Evolutionary conservation across 2,888 invertebrate species (phyloP), one percentile per base, ranked within the genome.

Genomic region (Galeopsomyia nigrocyanea): DNA sequence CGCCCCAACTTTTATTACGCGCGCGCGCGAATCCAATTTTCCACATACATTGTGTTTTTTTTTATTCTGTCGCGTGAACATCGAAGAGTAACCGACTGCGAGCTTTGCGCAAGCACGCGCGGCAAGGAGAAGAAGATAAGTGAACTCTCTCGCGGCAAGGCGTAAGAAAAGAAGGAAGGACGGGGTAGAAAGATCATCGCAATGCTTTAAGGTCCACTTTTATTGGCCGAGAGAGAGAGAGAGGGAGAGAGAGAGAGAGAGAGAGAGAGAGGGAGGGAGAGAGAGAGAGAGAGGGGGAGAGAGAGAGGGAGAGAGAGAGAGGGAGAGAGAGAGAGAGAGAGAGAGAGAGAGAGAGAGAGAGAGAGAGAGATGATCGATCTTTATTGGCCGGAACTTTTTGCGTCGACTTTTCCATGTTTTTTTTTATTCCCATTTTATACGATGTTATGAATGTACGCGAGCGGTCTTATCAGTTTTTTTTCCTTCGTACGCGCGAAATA

Each of bases 21-120:
- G 1, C 51, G 22, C 58, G 21, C 26, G 65, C 65, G 65, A 66
- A 71, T 66, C 71, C 66, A 71, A 71, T 71, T 71, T 66, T 49
- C 57, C 60, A 55, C 71, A 64, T 65, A 71, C 64, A 64, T 70
- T 70, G 57, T 39, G 39, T 46, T 50, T 55, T 63, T 58, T 47
- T 53, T 46, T 6, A 51, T 7, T 21, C 21, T 39, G 31, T n/a
- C 62, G 26, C 16, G 19, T n/a, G n/a, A n/a, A 14, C 16, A 56
- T 22, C 31, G 53, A 57, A 39, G 21, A 31, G 53, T 56, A 47
- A 21, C 22, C 17, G 55, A 56, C 51, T 58, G 55, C 10, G 39
- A 55, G 55, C 55, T 57, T 57, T 31, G 31, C 16, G 47, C 49
- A n/a, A 46, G 22, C 51, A 31, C 26, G 21, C 22, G n/a, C 56